A percentile compares a stretch with the other conserved stretches of the same genome.
These are phyloP conservation scores for Leptobrachium leishanense DNA, from an alignment of 2,113 vertebrate species.

Conservation along the genomic window DNA sequence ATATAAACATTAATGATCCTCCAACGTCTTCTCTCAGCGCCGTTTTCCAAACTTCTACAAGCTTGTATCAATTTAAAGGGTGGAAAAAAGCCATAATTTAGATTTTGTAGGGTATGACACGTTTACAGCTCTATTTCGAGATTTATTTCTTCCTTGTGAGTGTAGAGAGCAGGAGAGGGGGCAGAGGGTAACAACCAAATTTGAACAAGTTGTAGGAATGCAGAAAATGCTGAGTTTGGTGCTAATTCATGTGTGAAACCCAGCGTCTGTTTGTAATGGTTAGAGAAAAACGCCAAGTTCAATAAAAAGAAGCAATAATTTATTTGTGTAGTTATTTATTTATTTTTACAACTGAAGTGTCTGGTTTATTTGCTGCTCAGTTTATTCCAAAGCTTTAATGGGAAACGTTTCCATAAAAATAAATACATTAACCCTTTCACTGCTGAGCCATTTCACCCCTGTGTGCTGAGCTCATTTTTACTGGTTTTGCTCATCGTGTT, in stretches of 20 bases:
- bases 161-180: conserved; percentile 1
- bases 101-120: neutral
- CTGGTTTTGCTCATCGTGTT: too few species aligned
- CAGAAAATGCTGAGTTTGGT: neutral
- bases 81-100: neutral
- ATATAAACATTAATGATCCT: too few species aligned
- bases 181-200: neutral
- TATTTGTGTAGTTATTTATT: neutral
- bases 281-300: neutral
- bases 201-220: conserved; percentile 1
- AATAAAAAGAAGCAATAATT: neutral
- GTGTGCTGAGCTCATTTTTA: too few species aligned
- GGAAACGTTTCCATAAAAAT: too few species aligned
- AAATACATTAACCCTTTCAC: too few species aligned
- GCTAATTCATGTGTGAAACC: neutral
- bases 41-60: too few species aligned
- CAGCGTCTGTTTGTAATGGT: neutral
- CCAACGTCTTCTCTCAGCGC: too few species aligned
- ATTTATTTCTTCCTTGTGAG: conserved; percentile 9
- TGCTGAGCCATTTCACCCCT: too few species aligned
- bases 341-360: too few species aligned
- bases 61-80: neutral
- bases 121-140: neutral
- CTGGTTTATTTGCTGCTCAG: too few species aligned
- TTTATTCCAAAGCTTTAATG: too few species aligned